Evolutionary conservation across 2,797 vertebrate genomes (phyloP).

Genomic region (Melanotaenia parkinsoni): DNA sequence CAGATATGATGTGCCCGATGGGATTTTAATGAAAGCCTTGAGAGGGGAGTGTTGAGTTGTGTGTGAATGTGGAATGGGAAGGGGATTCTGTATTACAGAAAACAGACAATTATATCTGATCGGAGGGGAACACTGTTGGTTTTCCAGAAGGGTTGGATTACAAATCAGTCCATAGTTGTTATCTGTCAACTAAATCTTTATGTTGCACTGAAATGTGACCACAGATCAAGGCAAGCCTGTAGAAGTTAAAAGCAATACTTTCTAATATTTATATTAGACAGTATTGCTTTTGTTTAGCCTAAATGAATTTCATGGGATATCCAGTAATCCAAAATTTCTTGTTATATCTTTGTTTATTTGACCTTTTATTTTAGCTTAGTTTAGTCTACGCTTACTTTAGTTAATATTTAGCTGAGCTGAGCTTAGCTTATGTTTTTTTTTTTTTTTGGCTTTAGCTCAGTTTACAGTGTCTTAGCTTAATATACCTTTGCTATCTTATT

Average conservation of each 20-base stretch:
- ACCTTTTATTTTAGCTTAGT: too few species aligned
- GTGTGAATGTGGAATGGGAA: conserved; percentile 27
- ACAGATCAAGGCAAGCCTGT: neutral
- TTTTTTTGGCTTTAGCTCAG: neutral
- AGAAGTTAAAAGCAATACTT: neutral
- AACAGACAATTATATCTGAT: conserved; percentile 35
- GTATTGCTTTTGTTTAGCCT: neutral
- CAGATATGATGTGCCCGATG: conserved; percentile 58
- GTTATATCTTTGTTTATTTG: neutral
- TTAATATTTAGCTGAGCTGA: too few species aligned
- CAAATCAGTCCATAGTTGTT: conserved; percentile 15
- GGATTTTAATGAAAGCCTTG: conserved; percentile 59
- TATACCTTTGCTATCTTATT: neutral
- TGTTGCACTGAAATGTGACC: conserved; percentile 30
- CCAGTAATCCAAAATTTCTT: neutral
- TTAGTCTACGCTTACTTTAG: too few species aligned
- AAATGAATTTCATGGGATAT: neutral
- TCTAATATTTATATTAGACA: neutral
- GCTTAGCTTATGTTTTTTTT: too few species aligned
- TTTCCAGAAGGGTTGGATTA: conserved; percentile 43
- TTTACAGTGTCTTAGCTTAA: neutral
- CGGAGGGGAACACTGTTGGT: conserved; percentile 19
- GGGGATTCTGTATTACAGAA: conserved; percentile 33
- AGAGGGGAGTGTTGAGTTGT: conserved; percentile 51
- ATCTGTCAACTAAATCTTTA: conserved; percentile 36